These are phyloP conservation scores for Rhinolophus sinicus DNA, from an alignment of 2,113 vertebrate species.

Conservation along the genomic window DNA sequence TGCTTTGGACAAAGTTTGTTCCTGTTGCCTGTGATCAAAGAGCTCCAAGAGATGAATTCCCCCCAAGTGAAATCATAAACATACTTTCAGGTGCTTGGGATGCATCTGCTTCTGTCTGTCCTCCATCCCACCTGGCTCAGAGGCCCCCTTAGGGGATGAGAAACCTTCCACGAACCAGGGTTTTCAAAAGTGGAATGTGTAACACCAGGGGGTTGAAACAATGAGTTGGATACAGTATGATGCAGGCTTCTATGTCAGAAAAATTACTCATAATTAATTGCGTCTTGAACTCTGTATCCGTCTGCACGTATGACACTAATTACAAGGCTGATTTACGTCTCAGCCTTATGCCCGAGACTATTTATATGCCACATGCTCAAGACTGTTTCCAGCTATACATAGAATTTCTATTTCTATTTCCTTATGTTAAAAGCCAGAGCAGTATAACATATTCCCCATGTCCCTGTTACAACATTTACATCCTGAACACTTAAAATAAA, in stretches of 20 bases:
- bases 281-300: not conserved
- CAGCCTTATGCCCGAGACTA: not conserved
- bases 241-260: not conserved
- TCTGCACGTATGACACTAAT: not conserved
- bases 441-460: not conserved
- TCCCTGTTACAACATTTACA: not conserved
- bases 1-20: not conserved
- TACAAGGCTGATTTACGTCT: not conserved
- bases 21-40: not conserved
- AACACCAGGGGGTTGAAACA: not conserved
- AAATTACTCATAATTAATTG: not conserved
- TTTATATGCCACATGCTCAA: no score
- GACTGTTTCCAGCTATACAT: not conserved
- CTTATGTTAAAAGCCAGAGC: not conserved
- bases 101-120: not conserved
- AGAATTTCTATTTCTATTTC: slow-evolving; percentile 19
- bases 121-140: not conserved
- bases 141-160: not conserved
- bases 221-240: not conserved
- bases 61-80: not conserved
- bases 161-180: not conserved
- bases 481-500: not conserved
- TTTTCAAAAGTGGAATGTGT: not conserved
- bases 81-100: not conserved
- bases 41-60: not conserved